Percentiles rank a stretch among this genome's conserved stretches.
Evolutionary conservation across 2,113 vertebrate species (phyloP).

Genomic region (Rhinopomastus cyanomelas): DNA sequence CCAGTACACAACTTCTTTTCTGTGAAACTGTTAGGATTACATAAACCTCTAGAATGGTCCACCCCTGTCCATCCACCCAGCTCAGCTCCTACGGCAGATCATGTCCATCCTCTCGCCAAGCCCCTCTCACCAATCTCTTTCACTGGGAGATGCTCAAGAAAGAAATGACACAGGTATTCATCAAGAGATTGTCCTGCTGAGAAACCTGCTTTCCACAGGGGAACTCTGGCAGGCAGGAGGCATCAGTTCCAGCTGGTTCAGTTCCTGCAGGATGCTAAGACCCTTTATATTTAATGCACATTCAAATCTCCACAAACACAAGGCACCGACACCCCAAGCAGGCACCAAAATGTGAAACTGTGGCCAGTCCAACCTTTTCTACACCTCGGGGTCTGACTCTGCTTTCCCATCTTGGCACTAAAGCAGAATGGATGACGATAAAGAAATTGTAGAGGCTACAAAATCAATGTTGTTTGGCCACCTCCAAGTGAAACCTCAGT

Average conservation of each 20-base stretch:
- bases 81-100: not conserved
- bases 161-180: not conserved
- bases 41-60: not conserved
- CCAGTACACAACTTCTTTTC: not conserved
- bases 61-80: too few relatives aligned
- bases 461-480: not conserved
- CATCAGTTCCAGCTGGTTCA: not conserved
- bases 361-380: not conserved
- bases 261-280: not conserved
- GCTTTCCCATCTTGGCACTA: not conserved
- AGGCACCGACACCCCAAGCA: not conserved
- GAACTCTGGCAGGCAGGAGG: not conserved
- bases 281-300: accelerated
- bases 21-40: not conserved
- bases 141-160: not conserved
- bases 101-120: not conserved
- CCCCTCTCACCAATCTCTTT: not conserved
- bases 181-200: not conserved
- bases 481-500: not conserved
- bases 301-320: not conserved
- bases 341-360: accelerated
- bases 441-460: not conserved
- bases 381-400: not conserved
- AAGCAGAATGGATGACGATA: not conserved
- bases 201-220: not conserved